Percentiles rank a stretch among this genome's conserved stretches.
These are phyloP conservation scores for Mesoclemmys tuberculata DNA, from an alignment of 2,113 vertebrate species.

Conservation along the genomic window DNA sequence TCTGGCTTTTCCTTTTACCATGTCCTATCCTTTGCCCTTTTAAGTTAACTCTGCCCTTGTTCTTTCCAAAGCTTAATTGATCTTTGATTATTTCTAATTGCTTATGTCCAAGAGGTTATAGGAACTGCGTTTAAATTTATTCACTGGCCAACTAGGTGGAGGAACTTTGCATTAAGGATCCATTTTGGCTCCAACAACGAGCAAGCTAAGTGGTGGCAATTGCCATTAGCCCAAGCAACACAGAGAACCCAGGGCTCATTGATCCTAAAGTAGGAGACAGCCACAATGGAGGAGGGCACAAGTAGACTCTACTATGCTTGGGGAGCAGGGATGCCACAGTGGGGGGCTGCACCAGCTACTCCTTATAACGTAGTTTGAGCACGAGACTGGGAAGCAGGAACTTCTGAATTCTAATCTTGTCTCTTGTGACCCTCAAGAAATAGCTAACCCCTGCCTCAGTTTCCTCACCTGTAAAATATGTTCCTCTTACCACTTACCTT, in stretches of 20 bases:
- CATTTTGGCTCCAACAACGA: neutral
- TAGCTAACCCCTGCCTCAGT: neutral
- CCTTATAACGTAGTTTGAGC: neutral
- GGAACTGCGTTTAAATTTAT: neutral
- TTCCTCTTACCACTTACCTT: neutral
- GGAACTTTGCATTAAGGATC: neutral
- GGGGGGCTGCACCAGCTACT: fast-evolving
- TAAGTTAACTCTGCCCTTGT: neutral
- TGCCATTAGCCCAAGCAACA: neutral
- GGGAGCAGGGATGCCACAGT: neutral
- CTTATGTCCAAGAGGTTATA: neutral
- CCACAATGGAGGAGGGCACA: neutral
- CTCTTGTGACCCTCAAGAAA: neutral
- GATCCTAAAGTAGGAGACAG: neutral
- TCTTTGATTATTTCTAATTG: neutral
- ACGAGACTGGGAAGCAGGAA: neutral
- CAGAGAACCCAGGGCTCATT: neutral
- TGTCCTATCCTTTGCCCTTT: neutral
- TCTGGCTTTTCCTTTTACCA: neutral
- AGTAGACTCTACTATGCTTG: neutral
- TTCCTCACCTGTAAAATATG: neutral
- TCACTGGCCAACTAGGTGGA: neutral
- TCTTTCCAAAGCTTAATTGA: neutral
- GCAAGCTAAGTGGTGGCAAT: neutral
- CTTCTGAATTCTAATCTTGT: neutral